These are phyloP conservation scores for Orthosia gothica DNA, from an alignment of 2,888 invertebrate genomes.

Conservation along the genomic window DNA sequence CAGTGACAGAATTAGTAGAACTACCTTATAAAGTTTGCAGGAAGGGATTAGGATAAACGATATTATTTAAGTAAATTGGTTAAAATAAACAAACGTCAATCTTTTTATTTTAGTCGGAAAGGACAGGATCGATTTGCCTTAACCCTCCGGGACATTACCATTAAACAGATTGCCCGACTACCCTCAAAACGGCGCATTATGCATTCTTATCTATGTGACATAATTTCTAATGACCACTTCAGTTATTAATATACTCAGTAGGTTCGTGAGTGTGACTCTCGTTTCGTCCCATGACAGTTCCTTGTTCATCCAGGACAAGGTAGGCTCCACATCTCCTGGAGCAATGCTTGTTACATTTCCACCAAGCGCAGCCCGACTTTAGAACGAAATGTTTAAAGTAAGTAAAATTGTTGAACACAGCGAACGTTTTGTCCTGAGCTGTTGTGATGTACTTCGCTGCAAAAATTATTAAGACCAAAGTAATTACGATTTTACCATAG, in stretches of 20 bases:
- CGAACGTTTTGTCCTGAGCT: conserved; percentile 15
- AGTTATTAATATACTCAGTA: conserved; percentile 14
- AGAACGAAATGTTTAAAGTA: conserved; percentile 10
- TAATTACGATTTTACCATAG: background rate
- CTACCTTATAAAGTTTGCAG: too few relatives aligned
- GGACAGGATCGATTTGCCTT: too few relatives aligned
- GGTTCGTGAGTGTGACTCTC: conserved; percentile 60
- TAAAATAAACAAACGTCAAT: too few relatives aligned
- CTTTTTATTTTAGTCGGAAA: too few relatives aligned
- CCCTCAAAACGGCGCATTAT: background rate
- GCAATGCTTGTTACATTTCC: conserved; percentile 32
- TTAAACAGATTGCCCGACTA: background rate
- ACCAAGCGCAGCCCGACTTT: conserved; percentile 9
- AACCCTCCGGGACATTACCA: background rate
- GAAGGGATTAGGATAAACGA: too few relatives aligned
- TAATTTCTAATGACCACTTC: conserved; percentile 25
- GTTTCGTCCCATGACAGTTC: conserved; percentile 13
- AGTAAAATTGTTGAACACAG: conserved; percentile 22
- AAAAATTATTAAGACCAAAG: background rate
- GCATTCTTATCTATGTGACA: background rate
- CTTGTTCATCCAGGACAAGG: conserved; percentile 21
- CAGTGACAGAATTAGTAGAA: too few relatives aligned
- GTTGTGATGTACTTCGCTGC: conserved; percentile 31
- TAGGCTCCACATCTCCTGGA: conserved; percentile 23
- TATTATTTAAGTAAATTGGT: too few relatives aligned